Base-by-base conservation (phyloP, 2,113 vertebrate species). In the Grammomys surdaster region DNA sequence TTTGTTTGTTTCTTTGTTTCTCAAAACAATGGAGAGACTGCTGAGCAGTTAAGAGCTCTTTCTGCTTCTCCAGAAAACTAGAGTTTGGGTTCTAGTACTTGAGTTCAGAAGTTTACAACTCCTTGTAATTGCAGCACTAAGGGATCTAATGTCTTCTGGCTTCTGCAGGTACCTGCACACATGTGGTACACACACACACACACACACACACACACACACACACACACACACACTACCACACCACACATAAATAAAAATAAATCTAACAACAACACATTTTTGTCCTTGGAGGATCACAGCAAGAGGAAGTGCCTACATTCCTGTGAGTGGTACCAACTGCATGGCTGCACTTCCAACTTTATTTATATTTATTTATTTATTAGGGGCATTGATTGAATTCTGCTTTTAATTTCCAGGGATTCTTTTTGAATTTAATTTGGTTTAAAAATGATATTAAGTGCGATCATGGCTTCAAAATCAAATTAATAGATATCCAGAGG, bases 401-500 rank as follows among this genome's bases (percentile, higher is more conserved):
- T 73, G 65, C 40, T 81, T 90, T 87, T 78, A 40, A 73, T 96
- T 73, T 87, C n/a, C n/a, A 87, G 43, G n/a, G 63, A 72, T 46
- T 11, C 0, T 56, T 96, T 56, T 28, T 46, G 9, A 90, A 46
- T 90, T 19, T 54, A 93, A 93, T 90, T 89, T 85, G 14, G 22
- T 87, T 93, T 65, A 73, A 86, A 13, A 87, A 46, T 58, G n/a
- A 73, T 80, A 80, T 63, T 73, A 54, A 89, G 63, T 86, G 43
- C 48, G 56, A 28, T 72, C 46, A 65, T 87, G 56, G 46, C 60
- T 80, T 80, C 73, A 73, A 56, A 80, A 87, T 65, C 54, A n/a
- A 93, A 93, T 93, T 51, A 85, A 40, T 51, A 86, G 63, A 48
- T 80, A 90, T 93, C 84, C 40, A 20, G 19, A 92, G 86, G 76